phyloP scores from a whole-genome alignment of 2,797 vertebrate species.

The Dallia pectoralis region DNA sequence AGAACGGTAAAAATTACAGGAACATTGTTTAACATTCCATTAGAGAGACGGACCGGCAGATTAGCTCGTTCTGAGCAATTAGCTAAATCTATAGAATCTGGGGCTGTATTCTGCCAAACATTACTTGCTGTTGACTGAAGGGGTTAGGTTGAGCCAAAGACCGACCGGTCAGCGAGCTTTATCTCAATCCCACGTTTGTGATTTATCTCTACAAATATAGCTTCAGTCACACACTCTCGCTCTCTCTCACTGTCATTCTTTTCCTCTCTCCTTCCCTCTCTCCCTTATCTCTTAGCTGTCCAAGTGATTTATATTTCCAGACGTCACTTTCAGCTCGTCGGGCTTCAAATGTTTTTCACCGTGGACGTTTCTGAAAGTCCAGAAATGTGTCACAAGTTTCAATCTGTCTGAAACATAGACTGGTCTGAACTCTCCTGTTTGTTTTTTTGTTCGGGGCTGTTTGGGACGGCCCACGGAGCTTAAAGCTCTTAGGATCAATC shows the following conservation, averaged over 20 bases:
- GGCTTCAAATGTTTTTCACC: conserved; percentile 24
- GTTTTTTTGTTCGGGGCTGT: neutral
- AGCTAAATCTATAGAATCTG: conserved; percentile 2
- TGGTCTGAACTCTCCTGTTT: conserved; percentile 10
- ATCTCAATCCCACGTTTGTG: conserved; percentile 41
- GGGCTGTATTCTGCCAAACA: conserved; percentile 40
- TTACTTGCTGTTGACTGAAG: conserved; percentile 48
- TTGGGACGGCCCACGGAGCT: neutral
- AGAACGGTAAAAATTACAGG: neutral
- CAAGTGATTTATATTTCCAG: conserved; percentile 17
- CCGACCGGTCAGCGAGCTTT: conserved; percentile 24
- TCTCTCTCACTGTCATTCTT: conserved; percentile 16
- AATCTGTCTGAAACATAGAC: conserved; percentile 24
- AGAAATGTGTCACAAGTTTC: conserved; percentile 30
- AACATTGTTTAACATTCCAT: conserved; percentile 29
- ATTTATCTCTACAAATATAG: conserved; percentile 47
- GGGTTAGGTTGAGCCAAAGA: conserved; percentile 39
- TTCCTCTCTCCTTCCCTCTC: conserved; percentile 21
- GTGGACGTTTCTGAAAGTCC: conserved; percentile 37
- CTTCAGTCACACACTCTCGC: conserved; percentile 31
- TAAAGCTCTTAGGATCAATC: conserved; percentile 21
- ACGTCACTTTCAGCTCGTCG: conserved; percentile 4
- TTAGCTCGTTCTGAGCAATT: neutral
- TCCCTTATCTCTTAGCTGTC: conserved; percentile 1
- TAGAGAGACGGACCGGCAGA: neutral